Evolutionary conservation across 2,113 vertebrate genomes (phyloP), one percentile per base, ranked within the genome.

Genomic region (Cyprinodon variegatus): DNA sequence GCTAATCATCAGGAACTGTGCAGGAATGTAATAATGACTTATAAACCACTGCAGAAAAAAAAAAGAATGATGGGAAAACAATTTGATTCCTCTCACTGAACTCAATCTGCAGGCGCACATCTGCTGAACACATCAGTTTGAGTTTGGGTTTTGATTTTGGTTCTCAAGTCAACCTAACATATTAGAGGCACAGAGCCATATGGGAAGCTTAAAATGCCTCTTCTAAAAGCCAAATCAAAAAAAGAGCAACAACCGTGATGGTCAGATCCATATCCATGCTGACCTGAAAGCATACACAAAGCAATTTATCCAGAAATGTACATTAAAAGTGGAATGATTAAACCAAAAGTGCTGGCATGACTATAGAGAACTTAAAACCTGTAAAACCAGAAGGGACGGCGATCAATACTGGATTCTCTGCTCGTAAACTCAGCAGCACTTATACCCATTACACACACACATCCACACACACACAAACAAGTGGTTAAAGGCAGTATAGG

Each of bases 291-390:
- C 0, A 61, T 70, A 80, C 43, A 53, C 79, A 80, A 80, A 61
- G 45, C 60, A 36, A 83, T 81, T 84, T 77, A 81, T 85, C 73
- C 78, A 67, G n/a, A 65, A 74, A 74, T 74, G n/a, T 74, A 37
- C 57, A 65, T 43, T 69, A 85, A 74, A 66, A 0, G 1, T 65
- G 71, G 36, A 61, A 17, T 40, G 61, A 57, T 4, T 50, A 57
- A 70, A 83, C 76, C 48, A 87, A 90, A 87, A 82, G 65, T 82
- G 64, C 79, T 91, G 88, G 87, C 85, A 75, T 45, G 6, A 80
- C 72, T 83, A 69, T 39, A 90, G 88, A 90, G 83, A 59, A 63
- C 74, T 57, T 20, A 81, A 76, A 65, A 83, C 85, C 74, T 10
- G 43, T 91, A 87, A 91, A 89, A 82, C 59, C 82, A 79, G 74